Evolutionary conservation across 2,888 invertebrate genomes (phyloP).

Genomic region (Scaptomyza tumidula): DNA sequence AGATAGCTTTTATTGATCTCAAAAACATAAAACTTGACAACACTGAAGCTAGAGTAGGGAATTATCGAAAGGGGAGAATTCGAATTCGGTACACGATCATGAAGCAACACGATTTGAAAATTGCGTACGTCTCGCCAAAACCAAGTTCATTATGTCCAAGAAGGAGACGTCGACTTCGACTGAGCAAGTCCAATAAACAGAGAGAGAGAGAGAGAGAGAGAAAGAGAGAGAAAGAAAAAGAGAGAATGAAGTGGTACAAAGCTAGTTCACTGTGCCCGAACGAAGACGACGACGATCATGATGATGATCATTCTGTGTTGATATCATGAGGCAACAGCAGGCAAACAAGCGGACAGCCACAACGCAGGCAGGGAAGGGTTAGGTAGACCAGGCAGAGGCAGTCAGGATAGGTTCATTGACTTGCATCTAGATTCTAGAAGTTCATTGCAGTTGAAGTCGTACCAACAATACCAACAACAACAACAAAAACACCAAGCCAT

Average conservation of each 20-base stretch:
- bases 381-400: slow-evolving; percentile 20
- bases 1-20: neutral
- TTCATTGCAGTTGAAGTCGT: slow-evolving; percentile 77
- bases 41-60: neutral
- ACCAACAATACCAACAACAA: slow-evolving; percentile 44
- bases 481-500: slow-evolving; percentile 39
- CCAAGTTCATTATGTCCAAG: slow-evolving; percentile 76
- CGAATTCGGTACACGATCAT: slow-evolving; percentile 35
- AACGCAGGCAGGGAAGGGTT: slow-evolving; percentile 7
- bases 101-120: slow-evolving; percentile 76
- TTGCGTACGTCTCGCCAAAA: slow-evolving; percentile 73
- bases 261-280: slow-evolving; percentile 64
- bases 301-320: slow-evolving; percentile 73
- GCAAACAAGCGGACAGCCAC: slow-evolving; percentile 21
- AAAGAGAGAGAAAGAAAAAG: too few species aligned
- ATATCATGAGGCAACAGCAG: slow-evolving; percentile 63
- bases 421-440: slow-evolving; percentile 76
- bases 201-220: neutral
- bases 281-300: slow-evolving; percentile 47
- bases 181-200: neutral
- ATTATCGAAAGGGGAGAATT: neutral
- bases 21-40: neutral
- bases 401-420: slow-evolving; percentile 80
- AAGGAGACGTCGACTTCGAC: slow-evolving; percentile 44
- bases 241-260: slow-evolving; percentile 54